Base-by-base conservation (phyloP, 2,797 vertebrate species). In the Leptodactylus fallax region DNA sequence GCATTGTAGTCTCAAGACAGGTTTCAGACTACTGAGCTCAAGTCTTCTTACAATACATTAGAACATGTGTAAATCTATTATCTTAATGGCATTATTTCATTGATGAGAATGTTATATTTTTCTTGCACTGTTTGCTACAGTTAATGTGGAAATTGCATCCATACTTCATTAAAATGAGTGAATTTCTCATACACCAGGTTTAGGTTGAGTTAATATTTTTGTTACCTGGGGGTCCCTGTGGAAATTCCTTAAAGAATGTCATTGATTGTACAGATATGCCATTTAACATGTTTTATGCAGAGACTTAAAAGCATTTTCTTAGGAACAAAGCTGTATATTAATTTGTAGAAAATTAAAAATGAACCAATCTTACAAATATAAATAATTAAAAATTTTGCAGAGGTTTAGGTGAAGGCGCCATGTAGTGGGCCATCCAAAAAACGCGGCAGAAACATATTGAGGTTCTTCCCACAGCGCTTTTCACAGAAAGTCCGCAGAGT, bases 181-280 rank as follows among this genome's bases (percentile, higher is more conserved):
- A 6, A n/a, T 23, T 51, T 49, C 36, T 81, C 21, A 12, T 47
- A 81, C 79, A 61, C 13, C 23, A 36, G 21, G 4, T 51, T 7
- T n/a, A 77, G 45, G 58, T 63, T 23, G 14, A 23, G n/a, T 76
- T 84, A 11, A 23, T 61, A 23, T 72, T 23, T 23, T 36, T 5
- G 23, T 72, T 53, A 71, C 47, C 69, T 60, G 12, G 10, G 86
- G 71, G 56, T 47, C 71, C 55, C 58, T 76, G 56, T 76, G 56
- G 55, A 0, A 27, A 58, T 85, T 76, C 56, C 85, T 86, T 19
- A 80, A 87, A 72, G 86, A 56, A 77, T 55, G 47, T 45, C 21
- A 76, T 58, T 36, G 55, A 83, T 27, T 83, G 45, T 65, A 78
- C 23, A 55, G 67, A 67, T 79, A 63, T 83, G 72, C 14, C 27